phyloP scores from a whole-genome alignment of 1,140 invertebrate genomes.

The Schlechtendalia chinensis region DNA sequence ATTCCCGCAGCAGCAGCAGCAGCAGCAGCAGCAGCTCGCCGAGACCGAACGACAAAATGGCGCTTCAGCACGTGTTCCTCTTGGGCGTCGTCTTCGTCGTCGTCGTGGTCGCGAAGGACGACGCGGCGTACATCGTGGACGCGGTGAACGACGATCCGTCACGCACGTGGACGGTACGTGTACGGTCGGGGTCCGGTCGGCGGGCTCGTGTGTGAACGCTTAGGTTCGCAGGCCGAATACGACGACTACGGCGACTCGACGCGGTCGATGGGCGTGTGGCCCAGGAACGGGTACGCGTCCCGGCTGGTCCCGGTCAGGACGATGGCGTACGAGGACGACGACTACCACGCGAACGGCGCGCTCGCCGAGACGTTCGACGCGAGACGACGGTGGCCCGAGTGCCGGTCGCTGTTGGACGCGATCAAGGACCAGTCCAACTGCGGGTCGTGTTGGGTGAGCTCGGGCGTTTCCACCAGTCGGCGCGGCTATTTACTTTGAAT shows the following conservation, averaged over 20 bases:
- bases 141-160: slow-evolving; percentile 1
- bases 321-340: neutral
- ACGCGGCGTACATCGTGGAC: neutral
- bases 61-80: no score
- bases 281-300: neutral
- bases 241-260: neutral
- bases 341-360: neutral
- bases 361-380: slow-evolving; percentile 61
- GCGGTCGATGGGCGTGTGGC: neutral
- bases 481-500: no score
- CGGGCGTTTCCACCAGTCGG: no score
- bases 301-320: neutral
- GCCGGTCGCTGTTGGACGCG: slow-evolving; percentile 73
- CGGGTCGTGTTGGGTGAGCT: slow-evolving; percentile 66
- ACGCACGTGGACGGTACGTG: slow-evolving; percentile 45
- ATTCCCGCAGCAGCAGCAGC: no score
- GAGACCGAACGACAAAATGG: no score
- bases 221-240: neutral
- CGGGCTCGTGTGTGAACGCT: no score
- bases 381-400: slow-evolving; percentile 76
- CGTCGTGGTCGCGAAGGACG: neutral
- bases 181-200: no score
- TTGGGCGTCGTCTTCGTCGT: neutral
- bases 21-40: no score
- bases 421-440: slow-evolving; percentile 74